Conservation (phyloP, 1,140 invertebrate genomes). For the Caenorhabditis inopinata region DNA sequence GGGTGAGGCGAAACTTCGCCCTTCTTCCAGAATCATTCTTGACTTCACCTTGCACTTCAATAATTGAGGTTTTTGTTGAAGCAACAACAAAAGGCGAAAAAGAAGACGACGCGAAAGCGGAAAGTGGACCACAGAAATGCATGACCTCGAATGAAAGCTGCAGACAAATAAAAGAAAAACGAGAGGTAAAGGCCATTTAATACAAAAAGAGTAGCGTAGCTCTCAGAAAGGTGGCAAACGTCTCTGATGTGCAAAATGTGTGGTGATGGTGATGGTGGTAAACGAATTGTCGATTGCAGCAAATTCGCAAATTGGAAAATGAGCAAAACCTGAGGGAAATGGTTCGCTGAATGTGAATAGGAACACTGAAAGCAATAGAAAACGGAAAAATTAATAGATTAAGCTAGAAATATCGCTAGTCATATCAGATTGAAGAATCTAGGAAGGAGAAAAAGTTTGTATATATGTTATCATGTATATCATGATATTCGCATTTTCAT, state of each 20-base stretch:
- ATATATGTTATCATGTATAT: too few relatives aligned
- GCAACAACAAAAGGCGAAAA: neutral
- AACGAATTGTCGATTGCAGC: conserved; percentile 21
- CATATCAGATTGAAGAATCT: too few relatives aligned
- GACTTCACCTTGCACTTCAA: neutral
- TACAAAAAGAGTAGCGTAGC: conserved; percentile 2
- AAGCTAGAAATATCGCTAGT: too few relatives aligned
- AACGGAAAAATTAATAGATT: too few relatives aligned
- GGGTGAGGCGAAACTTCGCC: too few relatives aligned
- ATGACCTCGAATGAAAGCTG: conserved; percentile 23
- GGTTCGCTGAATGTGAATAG: too few relatives aligned
- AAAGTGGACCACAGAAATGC: conserved; percentile 27
- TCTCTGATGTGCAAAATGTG: neutral
- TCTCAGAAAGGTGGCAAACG: conserved; percentile 11
- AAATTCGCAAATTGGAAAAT: neutral
- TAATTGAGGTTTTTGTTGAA: conserved; percentile 12
- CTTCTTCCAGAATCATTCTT: neutral
- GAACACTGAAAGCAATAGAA: too few relatives aligned
- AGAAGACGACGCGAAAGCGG: neutral
- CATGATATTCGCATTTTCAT: too few relatives aligned
- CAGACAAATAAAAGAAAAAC: conserved; percentile 1
- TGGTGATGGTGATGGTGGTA: neutral
- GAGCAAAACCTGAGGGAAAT: neutral
- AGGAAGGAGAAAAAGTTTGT: too few relatives aligned
- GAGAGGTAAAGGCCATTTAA: conserved; percentile 34